These are phyloP conservation scores for Notocelia uddmanniana DNA, from an alignment of 2,888 invertebrate genomes.

Conservation along the genomic window DNA sequence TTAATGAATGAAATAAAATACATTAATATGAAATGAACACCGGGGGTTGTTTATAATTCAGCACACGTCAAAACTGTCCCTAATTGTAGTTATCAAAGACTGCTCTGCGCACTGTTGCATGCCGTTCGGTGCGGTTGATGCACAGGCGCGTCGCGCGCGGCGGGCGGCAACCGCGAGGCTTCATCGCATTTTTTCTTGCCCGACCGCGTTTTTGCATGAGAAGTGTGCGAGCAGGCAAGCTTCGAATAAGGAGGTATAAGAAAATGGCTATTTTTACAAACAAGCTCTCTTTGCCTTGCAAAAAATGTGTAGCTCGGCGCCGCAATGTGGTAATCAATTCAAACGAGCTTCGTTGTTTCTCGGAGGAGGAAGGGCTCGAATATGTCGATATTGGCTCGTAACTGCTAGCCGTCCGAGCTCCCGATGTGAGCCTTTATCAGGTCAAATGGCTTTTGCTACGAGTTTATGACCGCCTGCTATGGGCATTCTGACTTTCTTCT, in stretches of 20 bases:
- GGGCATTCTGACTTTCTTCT: constrained; percentile 66
- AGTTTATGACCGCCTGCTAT: constrained; percentile 68
- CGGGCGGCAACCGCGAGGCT: constrained; percentile 63
- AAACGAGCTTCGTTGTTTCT: constrained; percentile 73
- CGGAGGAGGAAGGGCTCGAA: constrained; percentile 65
- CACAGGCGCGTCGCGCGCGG: constrained; percentile 63
- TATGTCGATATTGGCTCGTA: constrained; percentile 66
- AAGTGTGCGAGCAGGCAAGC: constrained; percentile 63
- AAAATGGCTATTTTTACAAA: constrained; percentile 77
- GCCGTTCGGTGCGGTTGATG: constrained; percentile 56
- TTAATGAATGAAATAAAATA: constrained; percentile 1
- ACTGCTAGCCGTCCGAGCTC: constrained; percentile 58
- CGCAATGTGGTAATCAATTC: constrained; percentile 71
- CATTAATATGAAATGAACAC: not conserved
- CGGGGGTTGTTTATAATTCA: not conserved
- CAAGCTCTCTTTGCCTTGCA: constrained; percentile 67
- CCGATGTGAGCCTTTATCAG: constrained; percentile 69
- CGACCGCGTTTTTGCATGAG: constrained; percentile 65
- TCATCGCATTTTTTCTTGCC: constrained; percentile 62
- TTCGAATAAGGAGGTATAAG: constrained; percentile 69
- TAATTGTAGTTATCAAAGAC: constrained; percentile 54
- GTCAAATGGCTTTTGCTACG: constrained; percentile 68
- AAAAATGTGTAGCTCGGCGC: constrained; percentile 68
- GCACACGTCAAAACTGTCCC: constrained; percentile 24
- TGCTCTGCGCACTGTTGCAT: constrained; percentile 54